Percentiles rank a stretch among this genome's conserved stretches.
These are phyloP conservation scores for Saguinus imperator DNA, from an alignment of 2,113 vertebrate genomes.

Conservation along the genomic window DNA sequence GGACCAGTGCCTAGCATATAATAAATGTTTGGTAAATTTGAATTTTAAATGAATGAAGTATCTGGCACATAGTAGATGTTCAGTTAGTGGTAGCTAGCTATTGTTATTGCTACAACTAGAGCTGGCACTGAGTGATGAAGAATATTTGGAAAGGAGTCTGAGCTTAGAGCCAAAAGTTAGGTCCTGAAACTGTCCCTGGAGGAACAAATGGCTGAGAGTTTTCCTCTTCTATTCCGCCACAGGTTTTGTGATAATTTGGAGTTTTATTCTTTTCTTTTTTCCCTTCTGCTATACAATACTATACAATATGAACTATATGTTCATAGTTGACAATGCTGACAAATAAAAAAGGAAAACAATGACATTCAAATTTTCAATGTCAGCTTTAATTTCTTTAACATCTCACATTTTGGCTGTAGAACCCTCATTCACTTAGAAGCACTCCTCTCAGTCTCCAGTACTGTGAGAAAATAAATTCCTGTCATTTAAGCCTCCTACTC, in stretches of 20 bases:
- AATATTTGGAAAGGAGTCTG: background rate
- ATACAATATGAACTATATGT: background rate
- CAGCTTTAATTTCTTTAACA: background rate
- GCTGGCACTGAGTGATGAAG: background rate
- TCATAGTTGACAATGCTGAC: background rate
- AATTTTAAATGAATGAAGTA: background rate
- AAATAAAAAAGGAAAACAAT: slow-evolving; percentile 1
- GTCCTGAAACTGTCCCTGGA: background rate
- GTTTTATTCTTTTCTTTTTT: background rate
- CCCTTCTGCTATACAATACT: background rate
- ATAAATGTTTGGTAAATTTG: background rate
- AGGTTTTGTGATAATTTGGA: slow-evolving; percentile 10
- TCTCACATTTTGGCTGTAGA: background rate
- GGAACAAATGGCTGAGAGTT: background rate
- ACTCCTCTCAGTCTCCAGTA: background rate
- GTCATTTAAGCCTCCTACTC: background rate
- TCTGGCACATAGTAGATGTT: background rate
- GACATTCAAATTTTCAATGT: background rate
- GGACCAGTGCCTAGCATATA: background rate
- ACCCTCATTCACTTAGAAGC: background rate
- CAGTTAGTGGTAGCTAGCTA: background rate
- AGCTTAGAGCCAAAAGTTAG: background rate
- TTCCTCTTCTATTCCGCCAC: background rate
- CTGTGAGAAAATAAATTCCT: background rate
- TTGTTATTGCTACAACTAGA: background rate